These are phyloP conservation scores for Scaptomyza graminum DNA, from an alignment of 1,140 invertebrate genomes.

Conservation along the genomic window DNA sequence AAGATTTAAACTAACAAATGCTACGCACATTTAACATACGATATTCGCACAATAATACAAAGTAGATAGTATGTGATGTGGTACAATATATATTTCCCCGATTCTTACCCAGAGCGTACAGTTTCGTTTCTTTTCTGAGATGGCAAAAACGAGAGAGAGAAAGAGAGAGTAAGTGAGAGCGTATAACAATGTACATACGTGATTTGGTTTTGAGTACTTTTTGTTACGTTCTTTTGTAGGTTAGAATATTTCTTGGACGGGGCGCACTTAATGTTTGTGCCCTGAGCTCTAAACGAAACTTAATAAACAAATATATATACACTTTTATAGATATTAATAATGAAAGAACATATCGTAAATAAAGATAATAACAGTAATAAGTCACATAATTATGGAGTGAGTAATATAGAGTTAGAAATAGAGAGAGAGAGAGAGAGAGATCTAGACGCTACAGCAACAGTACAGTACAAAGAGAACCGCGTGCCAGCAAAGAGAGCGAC, in stretches of 20 bases:
- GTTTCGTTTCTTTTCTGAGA: slow-evolving; percentile 49
- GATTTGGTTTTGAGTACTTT: slow-evolving; percentile 1
- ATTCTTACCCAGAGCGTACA: slow-evolving; percentile 44
- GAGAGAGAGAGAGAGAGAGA: slow-evolving; percentile 16
- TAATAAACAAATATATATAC: slow-evolving; percentile 10
- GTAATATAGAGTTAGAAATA: slow-evolving; percentile 17
- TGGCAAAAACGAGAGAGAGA: slow-evolving; percentile 26
- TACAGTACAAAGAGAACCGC: slow-evolving; percentile 28
- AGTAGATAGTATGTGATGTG: slow-evolving; percentile 11
- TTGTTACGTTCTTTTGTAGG: slow-evolving; percentile 13
- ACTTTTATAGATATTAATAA: slow-evolving; percentile 31
- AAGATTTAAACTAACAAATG: slow-evolving; percentile 45
- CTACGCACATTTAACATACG: slow-evolving; percentile 41
- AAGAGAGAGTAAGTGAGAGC: slow-evolving; percentile 12
- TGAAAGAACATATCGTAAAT: slow-evolving; percentile 35
- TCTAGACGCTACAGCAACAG: slow-evolving; percentile 31
- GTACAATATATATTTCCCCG: slow-evolving; percentile 23
- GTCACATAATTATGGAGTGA: slow-evolving; percentile 35
- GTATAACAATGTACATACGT: slow-evolving; percentile 34
- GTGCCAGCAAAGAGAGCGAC: slow-evolving; percentile 33
- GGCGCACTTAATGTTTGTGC: slow-evolving; percentile 25
- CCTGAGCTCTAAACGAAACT: slow-evolving; percentile 58
- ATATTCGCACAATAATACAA: slow-evolving; percentile 34
- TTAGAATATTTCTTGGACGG: slow-evolving; percentile 26
- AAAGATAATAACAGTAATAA: slow-evolving; percentile 53